phyloP scores from a whole-genome alignment of 2,113 vertebrate genomes.

The Origma solitaria region DNA sequence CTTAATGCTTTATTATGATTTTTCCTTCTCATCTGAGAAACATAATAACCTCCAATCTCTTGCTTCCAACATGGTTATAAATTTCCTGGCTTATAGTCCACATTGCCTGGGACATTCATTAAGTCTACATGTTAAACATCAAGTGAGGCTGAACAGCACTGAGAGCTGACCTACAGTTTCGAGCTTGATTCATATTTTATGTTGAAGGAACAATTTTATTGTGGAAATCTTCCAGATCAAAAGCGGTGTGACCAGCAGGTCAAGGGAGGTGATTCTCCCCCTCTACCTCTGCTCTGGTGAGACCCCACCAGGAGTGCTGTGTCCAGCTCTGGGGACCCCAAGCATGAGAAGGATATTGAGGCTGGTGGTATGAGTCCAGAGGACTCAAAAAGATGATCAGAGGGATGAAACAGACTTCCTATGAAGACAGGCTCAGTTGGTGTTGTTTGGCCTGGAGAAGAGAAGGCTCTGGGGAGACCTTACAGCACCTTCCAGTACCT shows the following conservation, averaged over 20 bases:
- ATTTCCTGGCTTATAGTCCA: background rate
- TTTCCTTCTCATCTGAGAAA: slow-evolving; percentile 17
- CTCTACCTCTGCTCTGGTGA: background rate
- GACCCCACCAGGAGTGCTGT: background rate
- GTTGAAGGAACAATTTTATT: background rate
- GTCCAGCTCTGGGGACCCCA: background rate
- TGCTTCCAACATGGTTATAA: background rate
- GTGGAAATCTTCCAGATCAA: background rate
- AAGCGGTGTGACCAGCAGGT: background rate
- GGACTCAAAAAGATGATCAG: background rate
- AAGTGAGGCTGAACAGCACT: background rate
- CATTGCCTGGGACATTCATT: slow-evolving; percentile 1
- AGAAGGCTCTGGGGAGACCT: background rate
- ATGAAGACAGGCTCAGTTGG: background rate
- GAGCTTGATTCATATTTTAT: slow-evolving; percentile 2
- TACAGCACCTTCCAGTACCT: background rate
- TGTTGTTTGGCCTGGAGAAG: background rate
- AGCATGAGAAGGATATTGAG: no score
- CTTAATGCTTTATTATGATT: background rate
- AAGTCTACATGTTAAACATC: slow-evolving; percentile 16
- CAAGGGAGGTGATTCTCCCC: background rate
- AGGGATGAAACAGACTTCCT: background rate
- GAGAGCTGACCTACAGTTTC: background rate
- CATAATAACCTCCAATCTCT: background rate
- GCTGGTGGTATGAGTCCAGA: background rate